Evolutionary conservation across 2,888 invertebrate genomes (phyloP).

Genomic region (Pseudococcus jackbeardsleyi): DNA sequence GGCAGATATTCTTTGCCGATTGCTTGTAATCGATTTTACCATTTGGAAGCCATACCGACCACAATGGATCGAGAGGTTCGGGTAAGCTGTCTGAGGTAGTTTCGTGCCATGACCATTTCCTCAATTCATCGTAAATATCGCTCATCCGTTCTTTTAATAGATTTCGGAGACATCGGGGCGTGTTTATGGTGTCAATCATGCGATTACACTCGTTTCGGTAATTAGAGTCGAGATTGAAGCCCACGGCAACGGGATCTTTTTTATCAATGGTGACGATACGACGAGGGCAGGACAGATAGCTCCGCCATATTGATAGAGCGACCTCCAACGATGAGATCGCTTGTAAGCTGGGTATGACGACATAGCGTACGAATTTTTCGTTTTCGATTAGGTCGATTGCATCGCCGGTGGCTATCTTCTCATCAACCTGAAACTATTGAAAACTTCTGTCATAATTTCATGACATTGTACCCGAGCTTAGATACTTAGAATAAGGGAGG

Average conservation of each 20-base stretch:
- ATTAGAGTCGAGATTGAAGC: not conserved
- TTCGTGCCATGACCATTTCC: not conserved
- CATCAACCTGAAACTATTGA: not conserved
- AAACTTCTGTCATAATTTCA: slow-evolving; percentile 2
- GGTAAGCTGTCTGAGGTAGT: too few relatives aligned
- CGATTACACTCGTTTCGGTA: not conserved
- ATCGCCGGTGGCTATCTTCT: not conserved
- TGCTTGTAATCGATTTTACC: not conserved
- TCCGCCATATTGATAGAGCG: not conserved
- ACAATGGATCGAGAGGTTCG: too few relatives aligned
- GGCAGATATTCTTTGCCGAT: not conserved
- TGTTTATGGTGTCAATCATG: not conserved
- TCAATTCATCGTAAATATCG: not conserved
- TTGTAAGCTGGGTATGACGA: not conserved
- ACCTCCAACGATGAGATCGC: not conserved
- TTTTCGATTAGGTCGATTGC: not conserved
- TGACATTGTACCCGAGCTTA: not conserved
- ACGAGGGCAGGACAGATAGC: not conserved
- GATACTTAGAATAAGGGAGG: too few relatives aligned
- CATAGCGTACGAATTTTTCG: not conserved
- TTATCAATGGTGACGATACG: not conserved
- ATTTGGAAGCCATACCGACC: not conserved
- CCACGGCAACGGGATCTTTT: too few relatives aligned
- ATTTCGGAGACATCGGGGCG: not conserved
- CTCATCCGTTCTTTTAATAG: not conserved